These are phyloP conservation scores for Bubo bubo DNA, from an alignment of 2,113 vertebrate genomes.

Conservation along the genomic window DNA sequence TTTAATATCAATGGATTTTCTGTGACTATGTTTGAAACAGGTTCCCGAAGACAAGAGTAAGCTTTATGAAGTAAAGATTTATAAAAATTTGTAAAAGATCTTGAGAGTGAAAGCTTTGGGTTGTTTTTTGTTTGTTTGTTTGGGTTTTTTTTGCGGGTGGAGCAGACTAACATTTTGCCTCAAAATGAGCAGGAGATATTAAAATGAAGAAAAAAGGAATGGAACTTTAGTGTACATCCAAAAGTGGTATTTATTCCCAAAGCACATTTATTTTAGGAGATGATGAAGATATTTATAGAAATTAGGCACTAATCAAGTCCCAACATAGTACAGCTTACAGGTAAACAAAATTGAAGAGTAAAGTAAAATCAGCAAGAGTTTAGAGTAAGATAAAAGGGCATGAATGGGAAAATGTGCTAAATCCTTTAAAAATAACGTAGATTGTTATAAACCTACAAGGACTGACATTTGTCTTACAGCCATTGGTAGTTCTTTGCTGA, in stretches of 20 bases:
- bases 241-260: background rate
- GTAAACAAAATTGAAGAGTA: background rate
- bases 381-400: background rate
- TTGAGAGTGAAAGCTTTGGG: background rate
- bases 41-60: background rate
- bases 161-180: background rate
- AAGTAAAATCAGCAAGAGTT: background rate
- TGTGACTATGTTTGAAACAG: background rate
- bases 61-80: background rate
- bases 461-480: background rate
- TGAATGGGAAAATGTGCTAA: background rate
- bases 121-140: background rate
- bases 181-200: background rate
- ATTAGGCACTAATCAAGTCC: background rate
- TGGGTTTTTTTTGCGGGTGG: background rate
- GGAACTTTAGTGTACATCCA: background rate
- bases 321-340: background rate
- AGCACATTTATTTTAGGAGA: background rate
- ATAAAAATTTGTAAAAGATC: background rate
- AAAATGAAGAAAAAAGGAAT: background rate
- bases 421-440: background rate
- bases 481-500: background rate
- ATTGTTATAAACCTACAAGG: background rate
- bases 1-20: background rate
- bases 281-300: background rate